A percentile compares a stretch with the other conserved stretches of the same genome.
phyloP scores from a whole-genome alignment of 2,113 vertebrate genomes.

The Mungos mungo region DNA sequence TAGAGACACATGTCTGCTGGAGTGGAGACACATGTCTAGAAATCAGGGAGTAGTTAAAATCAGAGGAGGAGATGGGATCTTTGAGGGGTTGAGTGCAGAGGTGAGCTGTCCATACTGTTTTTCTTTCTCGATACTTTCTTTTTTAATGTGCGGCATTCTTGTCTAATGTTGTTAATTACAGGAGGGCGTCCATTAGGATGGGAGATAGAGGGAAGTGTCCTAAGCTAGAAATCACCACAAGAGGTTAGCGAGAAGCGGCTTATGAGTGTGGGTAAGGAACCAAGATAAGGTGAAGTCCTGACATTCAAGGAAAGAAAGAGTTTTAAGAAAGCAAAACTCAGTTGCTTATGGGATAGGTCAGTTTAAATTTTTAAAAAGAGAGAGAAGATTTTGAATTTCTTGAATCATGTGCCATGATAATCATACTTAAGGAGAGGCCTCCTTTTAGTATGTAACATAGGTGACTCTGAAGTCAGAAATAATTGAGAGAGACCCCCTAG shows the following conservation, averaged over 20 bases:
- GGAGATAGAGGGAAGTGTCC: not conserved
- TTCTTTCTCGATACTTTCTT: not conserved
- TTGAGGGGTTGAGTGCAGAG: not conserved
- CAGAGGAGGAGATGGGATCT: not conserved
- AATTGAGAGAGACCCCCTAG: not conserved
- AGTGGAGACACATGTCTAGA: not conserved
- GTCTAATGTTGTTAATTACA: not conserved
- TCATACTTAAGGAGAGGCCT: slow-evolving; percentile 8
- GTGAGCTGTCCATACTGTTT: not conserved
- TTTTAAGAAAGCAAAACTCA: slow-evolving; percentile 15
- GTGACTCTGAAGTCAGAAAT: slow-evolving; percentile 12
- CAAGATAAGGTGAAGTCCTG: not conserved
- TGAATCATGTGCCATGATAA: not conserved
- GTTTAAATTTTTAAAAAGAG: not conserved
- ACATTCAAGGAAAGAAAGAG: slow-evolving; percentile 2
- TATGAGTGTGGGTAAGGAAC: slow-evolving; percentile 20
- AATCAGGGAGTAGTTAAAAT: slow-evolving; percentile 32
- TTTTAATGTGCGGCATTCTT: not conserved
- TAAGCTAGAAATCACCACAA: slow-evolving; percentile 10
- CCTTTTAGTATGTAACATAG: not conserved
- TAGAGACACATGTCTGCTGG: not conserved
- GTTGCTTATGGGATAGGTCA: not conserved
- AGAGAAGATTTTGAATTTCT: not conserved
- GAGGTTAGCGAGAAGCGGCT: not conserved
- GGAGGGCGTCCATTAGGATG: not conserved